A percentile compares a stretch with the other conserved stretches of the same genome.
Evolutionary conservation across 2,113 vertebrate genomes (phyloP).

Genomic region (Pandion haliaetus): DNA sequence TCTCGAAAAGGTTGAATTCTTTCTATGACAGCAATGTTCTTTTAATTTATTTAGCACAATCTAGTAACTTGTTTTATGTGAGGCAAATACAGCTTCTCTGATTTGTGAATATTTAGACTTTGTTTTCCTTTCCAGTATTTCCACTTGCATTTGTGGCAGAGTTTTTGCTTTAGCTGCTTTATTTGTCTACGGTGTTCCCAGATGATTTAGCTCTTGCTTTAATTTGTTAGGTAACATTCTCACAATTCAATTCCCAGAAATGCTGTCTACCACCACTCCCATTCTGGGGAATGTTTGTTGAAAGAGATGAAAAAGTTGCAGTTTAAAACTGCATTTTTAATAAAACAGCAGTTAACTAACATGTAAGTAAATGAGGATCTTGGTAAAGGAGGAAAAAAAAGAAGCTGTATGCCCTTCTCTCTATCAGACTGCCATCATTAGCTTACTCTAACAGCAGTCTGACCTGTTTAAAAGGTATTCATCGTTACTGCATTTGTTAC

Average conservation of each 20-base stretch:
- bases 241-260: background rate
- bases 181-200: background rate
- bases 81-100: background rate
- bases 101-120: background rate
- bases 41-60: background rate
- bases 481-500: background rate
- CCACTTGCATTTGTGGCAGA: background rate
- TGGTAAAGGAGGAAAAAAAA: background rate
- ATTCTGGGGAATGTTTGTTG: background rate
- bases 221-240: background rate
- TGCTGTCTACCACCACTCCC: background rate
- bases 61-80: background rate
- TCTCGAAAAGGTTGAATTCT: background rate
- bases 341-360: background rate
- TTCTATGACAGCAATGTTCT: background rate
- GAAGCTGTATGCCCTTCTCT: background rate
- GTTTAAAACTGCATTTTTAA: background rate
- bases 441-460: background rate
- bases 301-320: background rate
- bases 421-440: background rate
- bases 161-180: background rate
- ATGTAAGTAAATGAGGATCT: background rate
- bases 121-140: background rate
- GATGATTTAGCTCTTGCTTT: background rate
- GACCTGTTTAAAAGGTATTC: background rate